Conservation (phyloP, 2,888 invertebrate genomes). For the Ashinkailepas kermadecensis region DNA sequence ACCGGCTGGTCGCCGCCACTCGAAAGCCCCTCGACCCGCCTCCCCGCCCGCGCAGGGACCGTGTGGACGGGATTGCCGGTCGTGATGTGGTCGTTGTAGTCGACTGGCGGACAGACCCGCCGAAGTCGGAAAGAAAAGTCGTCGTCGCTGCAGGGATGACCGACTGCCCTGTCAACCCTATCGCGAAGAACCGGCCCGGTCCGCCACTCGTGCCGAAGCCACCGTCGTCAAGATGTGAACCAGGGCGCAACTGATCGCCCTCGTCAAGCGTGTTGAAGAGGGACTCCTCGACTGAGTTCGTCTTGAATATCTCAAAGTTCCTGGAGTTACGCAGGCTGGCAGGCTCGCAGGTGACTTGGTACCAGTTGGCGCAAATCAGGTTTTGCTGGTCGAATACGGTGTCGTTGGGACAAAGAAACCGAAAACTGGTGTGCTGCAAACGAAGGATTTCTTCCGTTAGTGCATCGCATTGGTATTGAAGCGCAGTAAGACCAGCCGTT, state of each 20-base stretch:
- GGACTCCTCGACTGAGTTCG: background rate
- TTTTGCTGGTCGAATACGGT: slow-evolving; percentile 59
- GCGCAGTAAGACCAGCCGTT: no score
- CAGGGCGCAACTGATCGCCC: background rate
- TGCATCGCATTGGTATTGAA: no score
- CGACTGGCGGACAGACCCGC: no score
- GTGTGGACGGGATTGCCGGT: background rate
- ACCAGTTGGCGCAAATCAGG: slow-evolving; percentile 39
- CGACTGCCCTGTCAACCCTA: background rate
- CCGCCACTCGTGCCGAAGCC: background rate
- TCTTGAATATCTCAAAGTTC: slow-evolving; percentile 26
- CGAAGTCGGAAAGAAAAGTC: background rate
- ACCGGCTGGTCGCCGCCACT: background rate
- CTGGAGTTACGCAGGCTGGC: slow-evolving; percentile 31
- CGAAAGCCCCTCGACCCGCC: background rate
- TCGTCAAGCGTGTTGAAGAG: background rate
- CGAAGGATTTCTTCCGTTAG: no score
- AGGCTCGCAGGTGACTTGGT: slow-evolving; percentile 36
- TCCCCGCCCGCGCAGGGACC: background rate
- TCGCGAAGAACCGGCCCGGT: background rate
- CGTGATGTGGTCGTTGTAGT: background rate
- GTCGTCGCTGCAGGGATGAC: background rate
- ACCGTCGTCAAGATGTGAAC: background rate
- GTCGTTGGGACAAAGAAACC: slow-evolving; percentile 81
- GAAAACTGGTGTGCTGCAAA: slow-evolving; percentile 63